Evolutionary conservation across 2,113 vertebrate species (phyloP), one percentile per base, ranked within the genome.

Genomic region (Artemisiospiza belli): DNA sequence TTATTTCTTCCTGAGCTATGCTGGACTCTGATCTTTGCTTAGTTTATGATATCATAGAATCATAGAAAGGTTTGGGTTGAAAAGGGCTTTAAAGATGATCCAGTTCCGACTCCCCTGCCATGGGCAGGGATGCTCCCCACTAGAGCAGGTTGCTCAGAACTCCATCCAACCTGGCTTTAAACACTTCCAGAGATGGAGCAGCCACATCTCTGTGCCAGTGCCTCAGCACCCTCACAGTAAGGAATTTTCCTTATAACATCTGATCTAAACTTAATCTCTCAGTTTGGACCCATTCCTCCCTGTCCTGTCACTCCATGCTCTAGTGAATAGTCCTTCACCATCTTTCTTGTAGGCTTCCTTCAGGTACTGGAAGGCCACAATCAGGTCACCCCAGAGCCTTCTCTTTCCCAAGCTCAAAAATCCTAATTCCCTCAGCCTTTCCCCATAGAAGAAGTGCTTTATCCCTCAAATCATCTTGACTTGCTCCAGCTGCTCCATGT

Each of bases 341-440:
- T 41, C 30, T 41, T 39, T 14, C 30, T 15, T 17, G 4, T 19
- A 2, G 24, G 30, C 13, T 25, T 5, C n/a, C 16, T 47, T 30
- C 41, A 66, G 28, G 4, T 46, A 7, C 23, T 28, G n/a, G 7
- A 11, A 47, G 15, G 23, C 0, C n/a, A 39, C 51, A 39, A 0
- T 28, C 2, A 24, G 27, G 44, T 47, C n/a, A 62, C 15, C 11
- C n/a, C 16, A 3, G 18, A 49, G 30, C 44, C 24, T 55, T 33
- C 0, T 25, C n/a, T 37, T 59, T 2, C 37, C 58, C 7, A 37
- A 4, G 23, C 23, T 47, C 16, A 55, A 10, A 24, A 41, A 35
- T 1, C n/a, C 49, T 5, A 59, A 1, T 0, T 25, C 9, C 41
- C 30, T 25, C 30, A 63, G 16, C 20, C 24, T 55, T 28, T 57